Conservation (phyloP, 2,888 invertebrate species). For the Leptarthrus brevirostris region DNA sequence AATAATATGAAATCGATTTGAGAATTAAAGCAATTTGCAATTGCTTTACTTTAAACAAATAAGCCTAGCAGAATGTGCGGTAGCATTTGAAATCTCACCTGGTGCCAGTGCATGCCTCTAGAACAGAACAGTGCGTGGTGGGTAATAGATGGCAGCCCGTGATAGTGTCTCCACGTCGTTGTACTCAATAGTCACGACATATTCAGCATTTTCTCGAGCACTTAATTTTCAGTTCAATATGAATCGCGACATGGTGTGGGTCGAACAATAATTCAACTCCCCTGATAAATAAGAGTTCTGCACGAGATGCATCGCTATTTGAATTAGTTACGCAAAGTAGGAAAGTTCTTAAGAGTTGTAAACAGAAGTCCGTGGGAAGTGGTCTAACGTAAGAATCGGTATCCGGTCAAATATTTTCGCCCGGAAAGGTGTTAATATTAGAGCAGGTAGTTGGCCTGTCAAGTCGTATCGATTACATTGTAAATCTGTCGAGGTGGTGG, state of each 20-base stretch:
- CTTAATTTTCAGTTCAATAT: slow-evolving; percentile 12
- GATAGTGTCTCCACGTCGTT: slow-evolving; percentile 17
- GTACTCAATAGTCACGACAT: slow-evolving; percentile 22
- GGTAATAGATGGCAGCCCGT: not conserved
- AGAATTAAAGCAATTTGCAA: too few relatives aligned
- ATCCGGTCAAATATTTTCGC: slow-evolving; percentile 11
- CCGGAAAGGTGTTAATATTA: slow-evolving; percentile 11
- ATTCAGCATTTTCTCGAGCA: slow-evolving; percentile 8
- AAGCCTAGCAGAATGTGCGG: not conserved
- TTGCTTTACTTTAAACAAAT: too few relatives aligned
- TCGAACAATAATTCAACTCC: slow-evolving; percentile 23
- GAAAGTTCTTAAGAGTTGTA: slow-evolving; percentile 24
- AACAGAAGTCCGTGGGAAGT: slow-evolving; percentile 43
- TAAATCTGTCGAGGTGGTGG: slow-evolving; percentile 23
- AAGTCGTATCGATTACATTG: slow-evolving; percentile 10
- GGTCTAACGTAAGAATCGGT: slow-evolving; percentile 15
- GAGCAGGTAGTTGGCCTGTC: slow-evolving; percentile 36
- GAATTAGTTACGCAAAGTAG: slow-evolving; percentile 33
- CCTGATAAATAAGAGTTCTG: slow-evolving; percentile 2
- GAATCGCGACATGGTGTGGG: slow-evolving; percentile 38
- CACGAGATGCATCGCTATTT: slow-evolving; percentile 15
- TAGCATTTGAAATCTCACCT: not conserved
- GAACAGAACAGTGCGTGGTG: not conserved
- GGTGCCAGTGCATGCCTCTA: not conserved
- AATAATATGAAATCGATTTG: too few relatives aligned